Evolutionary conservation across 1,140 invertebrate genomes (phyloP), one percentile per base, ranked within the genome.

Genomic region (Aphelinus atriplicis): DNA sequence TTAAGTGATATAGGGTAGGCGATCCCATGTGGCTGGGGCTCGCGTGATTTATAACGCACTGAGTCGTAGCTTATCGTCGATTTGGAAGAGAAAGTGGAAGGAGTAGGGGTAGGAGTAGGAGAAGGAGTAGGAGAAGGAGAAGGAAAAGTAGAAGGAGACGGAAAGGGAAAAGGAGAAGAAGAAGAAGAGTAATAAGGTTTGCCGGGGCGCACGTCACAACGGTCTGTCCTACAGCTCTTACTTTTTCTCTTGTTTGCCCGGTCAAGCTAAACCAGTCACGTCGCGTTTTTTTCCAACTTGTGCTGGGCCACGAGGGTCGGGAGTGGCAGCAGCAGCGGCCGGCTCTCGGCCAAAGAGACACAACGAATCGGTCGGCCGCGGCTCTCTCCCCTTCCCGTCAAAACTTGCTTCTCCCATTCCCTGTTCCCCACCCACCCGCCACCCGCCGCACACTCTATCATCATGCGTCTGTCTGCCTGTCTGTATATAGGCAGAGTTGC

Each of bases 1-100:
- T 83, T 83, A 83, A 81, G 77, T 81, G 79, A 82, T 81, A 83
- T 66, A 47, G 71, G 64, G 42, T 48, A 48, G 63, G 61, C 61
- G 64, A 64, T 60, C 53, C 78, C 72, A 51, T 46, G 69, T 47
- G 67, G 73, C 73, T 53, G 71, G 83, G 76, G 78, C 50, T 7
- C 76, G 78, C 77, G 79, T 83, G 83, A 85, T 84, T 84, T 82
- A 84, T 81, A 75, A 60, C 45, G 9, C 51, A 58, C 75, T 43
- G 69, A 60, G 63, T 70, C 57, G 26, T 63, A 70, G 74, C 79
- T 83, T 81, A 82, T 86, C 81, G 79, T 53, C 79, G 82, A 85
- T 85, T 84, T 84, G 82, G 82, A 83, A 79, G 26, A 26, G 26
- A 26, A 26, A 26, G 26, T 26, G 26, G 26, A 26, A 26, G 55